These are phyloP conservation scores for Petromus typicus DNA, from an alignment of 2,113 vertebrate species.

Conservation along the genomic window DNA sequence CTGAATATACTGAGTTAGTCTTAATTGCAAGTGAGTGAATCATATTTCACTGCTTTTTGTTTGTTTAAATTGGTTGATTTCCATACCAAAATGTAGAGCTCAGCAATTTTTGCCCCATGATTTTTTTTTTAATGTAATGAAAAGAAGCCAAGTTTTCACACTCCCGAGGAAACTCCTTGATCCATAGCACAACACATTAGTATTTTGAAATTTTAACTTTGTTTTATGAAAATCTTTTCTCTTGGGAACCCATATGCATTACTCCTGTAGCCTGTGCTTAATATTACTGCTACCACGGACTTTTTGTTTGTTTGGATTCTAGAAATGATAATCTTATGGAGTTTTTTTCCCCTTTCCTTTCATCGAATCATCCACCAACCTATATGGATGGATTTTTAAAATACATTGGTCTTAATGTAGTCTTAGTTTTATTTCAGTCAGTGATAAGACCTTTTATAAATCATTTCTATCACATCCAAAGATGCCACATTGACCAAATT, in stretches of 20 bases:
- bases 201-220: constrained; percentile 65
- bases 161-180: constrained; percentile 55
- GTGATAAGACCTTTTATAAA: background rate
- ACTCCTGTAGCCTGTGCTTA: constrained; percentile 40
- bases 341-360: background rate
- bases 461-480: background rate
- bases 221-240: constrained; percentile 55
- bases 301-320: constrained; percentile 41
- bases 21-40: constrained; percentile 75
- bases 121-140: constrained; percentile 68
- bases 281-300: background rate
- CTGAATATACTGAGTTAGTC: constrained; percentile 52
- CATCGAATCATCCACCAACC: background rate
- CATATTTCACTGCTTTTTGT: constrained; percentile 70
- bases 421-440: constrained; percentile 10
- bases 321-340: constrained; percentile 27
- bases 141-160: constrained; percentile 67
- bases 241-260: background rate
- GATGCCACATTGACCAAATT: background rate
- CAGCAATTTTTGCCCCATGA: constrained; percentile 17
- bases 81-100: constrained; percentile 63
- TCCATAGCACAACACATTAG: constrained; percentile 38
- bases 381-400: background rate
- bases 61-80: constrained; percentile 79
- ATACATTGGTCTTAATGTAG: background rate